Evolutionary conservation across 2,797 vertebrate species (phyloP).

Genomic region (Cygnus olor): DNA sequence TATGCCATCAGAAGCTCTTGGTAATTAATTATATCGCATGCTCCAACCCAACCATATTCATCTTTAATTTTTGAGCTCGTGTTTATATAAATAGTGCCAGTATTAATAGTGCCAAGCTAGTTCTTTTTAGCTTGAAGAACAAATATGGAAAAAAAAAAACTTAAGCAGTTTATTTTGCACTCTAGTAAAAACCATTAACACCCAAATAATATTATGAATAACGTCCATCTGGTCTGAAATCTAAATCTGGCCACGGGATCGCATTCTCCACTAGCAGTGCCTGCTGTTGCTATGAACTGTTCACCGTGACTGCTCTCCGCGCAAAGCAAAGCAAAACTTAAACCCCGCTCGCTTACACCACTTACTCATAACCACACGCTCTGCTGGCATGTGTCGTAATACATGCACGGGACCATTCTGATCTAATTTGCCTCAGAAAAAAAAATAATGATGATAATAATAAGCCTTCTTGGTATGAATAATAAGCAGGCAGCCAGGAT

Average conservation of each 20-base stretch:
- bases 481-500: neutral
- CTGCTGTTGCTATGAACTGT: neutral
- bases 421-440: neutral
- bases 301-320: neutral
- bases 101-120: neutral
- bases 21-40: neutral
- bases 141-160: neutral
- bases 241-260: neutral
- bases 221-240: slow-evolving; percentile 45
- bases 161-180: slow-evolving; percentile 50
- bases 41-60: neutral
- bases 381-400: neutral
- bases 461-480: neutral
- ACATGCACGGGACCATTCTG: neutral
- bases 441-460: neutral
- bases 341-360: neutral
- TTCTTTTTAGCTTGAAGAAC: neutral
- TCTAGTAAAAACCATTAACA: slow-evolving; percentile 8
- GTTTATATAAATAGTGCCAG: neutral
- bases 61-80: neutral
- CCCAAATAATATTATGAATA: slow-evolving; percentile 8
- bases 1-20: neutral
- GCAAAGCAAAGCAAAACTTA: neutral
- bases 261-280: neutral
- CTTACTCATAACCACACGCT: neutral